Evolutionary conservation across 2,888 invertebrate genomes (phyloP), one percentile per base, ranked within the genome.

Genomic region (Trachelus stipa): DNA sequence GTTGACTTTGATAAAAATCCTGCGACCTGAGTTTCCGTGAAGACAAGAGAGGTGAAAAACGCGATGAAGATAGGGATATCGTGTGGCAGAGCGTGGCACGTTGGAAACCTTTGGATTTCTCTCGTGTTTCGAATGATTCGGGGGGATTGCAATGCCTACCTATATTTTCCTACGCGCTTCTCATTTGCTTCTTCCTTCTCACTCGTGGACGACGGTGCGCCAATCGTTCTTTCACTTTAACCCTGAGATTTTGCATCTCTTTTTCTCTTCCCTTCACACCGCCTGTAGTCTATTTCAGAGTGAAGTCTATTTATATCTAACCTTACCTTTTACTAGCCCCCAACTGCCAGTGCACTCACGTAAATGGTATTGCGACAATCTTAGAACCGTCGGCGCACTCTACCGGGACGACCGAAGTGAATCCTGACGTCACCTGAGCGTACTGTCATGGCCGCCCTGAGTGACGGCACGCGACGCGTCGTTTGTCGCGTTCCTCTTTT

Each of bases 251-350:
- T 0, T 23, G 15, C 56, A 56, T 56, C 56, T 23, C 56, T 56
- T 56, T 56, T 56, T 56, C 23, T 23, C 56, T 9, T 23, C 2
- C 23, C 1, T 9, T 56, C 15, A 2, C 56, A 2, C 31, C 31
- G 80, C 80, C 79, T 77, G 79, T 76, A 76, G 79, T 85, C 85
- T 85, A 85, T 85, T 85, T 85, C 77, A 73, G 84, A 83, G 76
- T 76, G 33, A 78, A 73, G 76, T 80, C 77, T 84, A 85, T 85
- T 85, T 85, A 85, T 85, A 85, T 82, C 80, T 78, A 81, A 79
- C 81, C 80, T 85, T 84, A 85, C 83, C 85, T 85, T 85, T 84
- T 76, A 81, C 79, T 73, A 82, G 79, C 77, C 75, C 82, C 79
- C 76, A 81, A 79, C 77, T 77, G 77, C 83, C 81, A 78, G 74